These are phyloP conservation scores for Synergus japonicus DNA, from an alignment of 2,888 invertebrate species.

Conservation along the genomic window DNA sequence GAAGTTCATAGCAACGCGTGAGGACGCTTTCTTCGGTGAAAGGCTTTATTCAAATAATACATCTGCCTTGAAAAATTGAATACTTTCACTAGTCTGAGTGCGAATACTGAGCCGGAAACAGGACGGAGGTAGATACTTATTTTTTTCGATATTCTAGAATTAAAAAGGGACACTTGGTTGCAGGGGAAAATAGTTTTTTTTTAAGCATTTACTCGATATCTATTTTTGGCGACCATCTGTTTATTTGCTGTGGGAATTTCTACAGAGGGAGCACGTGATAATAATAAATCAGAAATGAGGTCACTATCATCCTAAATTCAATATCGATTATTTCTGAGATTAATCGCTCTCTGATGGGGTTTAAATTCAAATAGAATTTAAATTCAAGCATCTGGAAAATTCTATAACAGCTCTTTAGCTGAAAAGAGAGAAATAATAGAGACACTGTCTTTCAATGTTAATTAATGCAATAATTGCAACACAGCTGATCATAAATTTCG, in stretches of 20 bases:
- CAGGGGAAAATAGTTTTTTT: background rate
- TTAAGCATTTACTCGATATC: background rate
- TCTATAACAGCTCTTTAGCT: background rate
- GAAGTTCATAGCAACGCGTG: background rate
- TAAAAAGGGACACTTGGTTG: background rate
- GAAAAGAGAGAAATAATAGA: background rate
- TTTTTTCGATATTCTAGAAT: background rate
- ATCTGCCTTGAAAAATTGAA: background rate
- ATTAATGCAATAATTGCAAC: no score
- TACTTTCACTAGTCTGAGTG: background rate
- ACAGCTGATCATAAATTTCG: no score
- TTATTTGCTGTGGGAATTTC: background rate
- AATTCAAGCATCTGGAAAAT: no score
- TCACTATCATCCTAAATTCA: background rate
- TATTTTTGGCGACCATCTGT: background rate
- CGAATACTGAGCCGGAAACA: background rate
- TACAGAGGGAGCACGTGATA: background rate
- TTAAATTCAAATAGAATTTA: no score
- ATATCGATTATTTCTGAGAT: no score
- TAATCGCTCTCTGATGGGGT: no score
- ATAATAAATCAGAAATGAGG: background rate
- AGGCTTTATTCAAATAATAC: background rate
- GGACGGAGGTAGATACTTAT: background rate
- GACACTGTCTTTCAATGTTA: no score
- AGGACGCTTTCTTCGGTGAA: slow-evolving; percentile 11